phyloP scores from a whole-genome alignment of 2,888 invertebrate species.

The Conomelus anceps region DNA sequence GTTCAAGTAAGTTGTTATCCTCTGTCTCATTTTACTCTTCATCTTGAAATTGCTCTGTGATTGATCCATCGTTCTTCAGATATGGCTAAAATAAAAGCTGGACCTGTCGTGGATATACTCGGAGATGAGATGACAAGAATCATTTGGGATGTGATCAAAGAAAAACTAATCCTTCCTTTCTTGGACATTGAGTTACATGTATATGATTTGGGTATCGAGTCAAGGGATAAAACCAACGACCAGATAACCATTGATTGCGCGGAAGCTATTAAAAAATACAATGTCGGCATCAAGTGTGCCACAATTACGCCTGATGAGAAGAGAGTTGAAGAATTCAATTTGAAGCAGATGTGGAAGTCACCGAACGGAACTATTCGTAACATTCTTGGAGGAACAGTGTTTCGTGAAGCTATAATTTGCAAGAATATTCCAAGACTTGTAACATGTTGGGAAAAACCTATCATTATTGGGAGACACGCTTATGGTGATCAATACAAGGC shows the following conservation, averaged over 20 bases:
- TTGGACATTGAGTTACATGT: slow-evolving; percentile 90
- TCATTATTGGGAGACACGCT: slow-evolving; percentile 97
- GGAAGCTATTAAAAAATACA: slow-evolving; percentile 91
- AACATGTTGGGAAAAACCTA: slow-evolving; percentile 90
- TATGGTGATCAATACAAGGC: slow-evolving; percentile 96
- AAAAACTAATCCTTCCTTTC: slow-evolving; percentile 93
- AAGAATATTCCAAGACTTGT: slow-evolving; percentile 94
- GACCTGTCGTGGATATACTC: slow-evolving; percentile 84
- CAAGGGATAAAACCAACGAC: slow-evolving; percentile 89
- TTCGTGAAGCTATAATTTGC: slow-evolving; percentile 81
- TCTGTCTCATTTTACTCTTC: neutral
- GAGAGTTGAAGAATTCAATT: slow-evolving; percentile 82
- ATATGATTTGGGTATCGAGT: slow-evolving; percentile 91
- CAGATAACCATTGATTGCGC: slow-evolving; percentile 96
- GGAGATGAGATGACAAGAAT: slow-evolving; percentile 98
- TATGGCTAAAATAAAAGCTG: slow-evolving; percentile 46
- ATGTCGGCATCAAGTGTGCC: slow-evolving; percentile 98
- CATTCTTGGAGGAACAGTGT: slow-evolving; percentile 75
- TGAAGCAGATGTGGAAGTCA: slow-evolving; percentile 87
- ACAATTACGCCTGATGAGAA: slow-evolving; percentile 98
- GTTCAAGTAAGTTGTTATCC: neutral
- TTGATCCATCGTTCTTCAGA: too few species aligned
- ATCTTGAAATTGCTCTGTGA: too few species aligned
- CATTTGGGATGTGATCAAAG: slow-evolving; percentile 97
- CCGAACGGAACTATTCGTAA: slow-evolving; percentile 86